Evolutionary conservation across 2,113 vertebrate species (phyloP).

Genomic region (Carassius auratus): DNA sequence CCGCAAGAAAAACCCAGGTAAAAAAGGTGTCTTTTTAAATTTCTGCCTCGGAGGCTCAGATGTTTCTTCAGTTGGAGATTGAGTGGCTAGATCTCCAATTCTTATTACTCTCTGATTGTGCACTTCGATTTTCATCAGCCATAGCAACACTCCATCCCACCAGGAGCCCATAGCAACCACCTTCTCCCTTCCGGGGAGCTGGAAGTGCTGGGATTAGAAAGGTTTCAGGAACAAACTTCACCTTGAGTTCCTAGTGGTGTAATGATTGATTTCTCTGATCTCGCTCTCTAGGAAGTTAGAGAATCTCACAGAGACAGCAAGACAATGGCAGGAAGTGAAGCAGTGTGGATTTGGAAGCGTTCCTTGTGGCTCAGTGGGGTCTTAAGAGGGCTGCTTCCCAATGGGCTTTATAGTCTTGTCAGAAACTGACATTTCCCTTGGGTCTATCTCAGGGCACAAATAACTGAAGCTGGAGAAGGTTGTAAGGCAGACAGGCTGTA

Average conservation of each 20-base stretch:
- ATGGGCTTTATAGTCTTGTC: constrained; percentile 38
- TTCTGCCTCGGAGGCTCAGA: neutral
- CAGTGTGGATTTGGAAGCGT: neutral
- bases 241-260: neutral
- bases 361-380: constrained; percentile 1
- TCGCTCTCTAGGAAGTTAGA: neutral
- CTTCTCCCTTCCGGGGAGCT: neutral
- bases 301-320: constrained; percentile 8
- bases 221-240: constrained; percentile 39
- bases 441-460: neutral
- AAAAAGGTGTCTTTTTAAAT: constrained; percentile 7
- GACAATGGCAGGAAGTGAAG: neutral
- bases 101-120: constrained; percentile 39
- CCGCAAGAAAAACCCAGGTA: constrained; percentile 95
- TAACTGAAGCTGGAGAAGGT: constrained; percentile 11
- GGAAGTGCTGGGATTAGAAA: neutral
- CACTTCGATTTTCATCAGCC: constrained; percentile 27
- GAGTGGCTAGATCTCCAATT: neutral
- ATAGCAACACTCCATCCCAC: constrained; percentile 26
- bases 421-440: constrained; percentile 45
- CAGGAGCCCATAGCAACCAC: constrained; percentile 17
- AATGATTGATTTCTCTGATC: neutral
- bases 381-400: constrained; percentile 25
- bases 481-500: neutral
- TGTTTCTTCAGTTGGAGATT: neutral